phyloP scores from a whole-genome alignment of 2,888 invertebrate species.

The Drymonia ruficornis region DNA sequence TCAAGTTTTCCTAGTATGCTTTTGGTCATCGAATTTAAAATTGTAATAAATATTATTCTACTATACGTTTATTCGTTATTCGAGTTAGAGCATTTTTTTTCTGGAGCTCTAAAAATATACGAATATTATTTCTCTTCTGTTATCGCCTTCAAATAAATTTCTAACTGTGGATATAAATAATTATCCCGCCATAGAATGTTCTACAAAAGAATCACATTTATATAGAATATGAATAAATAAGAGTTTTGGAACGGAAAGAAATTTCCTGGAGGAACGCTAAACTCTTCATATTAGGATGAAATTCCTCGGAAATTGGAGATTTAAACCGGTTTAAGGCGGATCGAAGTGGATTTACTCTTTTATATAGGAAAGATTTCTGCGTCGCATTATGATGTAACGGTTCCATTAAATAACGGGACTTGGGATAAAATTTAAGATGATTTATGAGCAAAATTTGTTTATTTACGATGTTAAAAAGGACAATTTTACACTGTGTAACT shows the following conservation, averaged over 20 bases:
- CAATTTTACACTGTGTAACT: background rate
- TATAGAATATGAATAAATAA: slow-evolving; percentile 26
- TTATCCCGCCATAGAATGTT: background rate
- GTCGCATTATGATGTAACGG: slow-evolving; percentile 34
- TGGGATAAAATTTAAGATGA: background rate
- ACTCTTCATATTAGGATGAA: slow-evolving; percentile 17
- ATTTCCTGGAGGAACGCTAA: slow-evolving; percentile 8
- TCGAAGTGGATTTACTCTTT: slow-evolving; percentile 45
- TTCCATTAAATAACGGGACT: slow-evolving; percentile 3
- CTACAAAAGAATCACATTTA: background rate
- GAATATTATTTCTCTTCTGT: background rate
- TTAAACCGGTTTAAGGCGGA: slow-evolving; percentile 40
- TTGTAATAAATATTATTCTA: too few relatives aligned
- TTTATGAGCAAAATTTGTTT: background rate
- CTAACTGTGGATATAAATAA: background rate
- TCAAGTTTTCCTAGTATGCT: background rate
- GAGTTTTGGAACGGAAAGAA: slow-evolving; percentile 14
- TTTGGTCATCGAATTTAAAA: too few relatives aligned
- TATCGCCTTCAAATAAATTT: slow-evolving; percentile 8
- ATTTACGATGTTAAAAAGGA: background rate
- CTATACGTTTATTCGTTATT: too few relatives aligned
- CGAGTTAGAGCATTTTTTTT: background rate
- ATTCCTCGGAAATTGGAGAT: slow-evolving; percentile 48
- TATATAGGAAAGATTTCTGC: slow-evolving; percentile 26
- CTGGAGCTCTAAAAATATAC: background rate